Base-by-base conservation (phyloP, 2,797 vertebrate genomes). In the Zenarchopterus dispar region DNA sequence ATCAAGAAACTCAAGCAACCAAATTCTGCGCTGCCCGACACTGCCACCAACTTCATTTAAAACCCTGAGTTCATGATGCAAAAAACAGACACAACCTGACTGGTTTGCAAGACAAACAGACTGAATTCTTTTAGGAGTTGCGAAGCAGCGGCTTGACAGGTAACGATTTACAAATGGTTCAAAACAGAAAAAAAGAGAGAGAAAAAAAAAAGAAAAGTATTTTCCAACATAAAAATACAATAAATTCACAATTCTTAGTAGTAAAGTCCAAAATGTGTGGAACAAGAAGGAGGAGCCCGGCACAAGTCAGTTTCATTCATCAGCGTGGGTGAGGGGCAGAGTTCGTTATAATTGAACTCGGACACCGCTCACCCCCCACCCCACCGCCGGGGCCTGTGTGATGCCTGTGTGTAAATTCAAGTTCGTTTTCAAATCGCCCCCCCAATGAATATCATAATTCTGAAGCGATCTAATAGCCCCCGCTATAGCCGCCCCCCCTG, bases 1-100 rank as follows among this genome's bases (percentile, higher is more conserved):
- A 88, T 82, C 70, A 86, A 81, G 75, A 88, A 84, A 84, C 84
- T 85, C 84, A 77, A 85, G 77, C 74, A 62, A 76, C 73, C 64
- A 53, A 81, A 80, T 81, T 78, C 69, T 85, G 66, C 53, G 73
- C 72, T 73, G 76, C 71, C 78, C 13, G 63, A 86, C 78, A 87
- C 87, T 87, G 84, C 84, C 74, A 75, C 64, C 84, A 86, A 86
- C 81, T 88, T 73, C 72, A 85, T 79, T 75, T 74, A 86, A 86
- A 91, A 88, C 91, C 90, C 91, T 92, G 91, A 93, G 91, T 88
- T 90, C 78, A 87, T 88, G 88, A 86, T 84, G 86, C 86, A 84
- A 87, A 88, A 89, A 88, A 86, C 69, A 84, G 69, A 85, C 56
- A 73, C 52, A n/a, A 59, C 77, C 73, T 76, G 81, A 79, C 83